Evolutionary conservation across 2,888 invertebrate genomes (phyloP).

Genomic region (Drosophila siamana): DNA sequence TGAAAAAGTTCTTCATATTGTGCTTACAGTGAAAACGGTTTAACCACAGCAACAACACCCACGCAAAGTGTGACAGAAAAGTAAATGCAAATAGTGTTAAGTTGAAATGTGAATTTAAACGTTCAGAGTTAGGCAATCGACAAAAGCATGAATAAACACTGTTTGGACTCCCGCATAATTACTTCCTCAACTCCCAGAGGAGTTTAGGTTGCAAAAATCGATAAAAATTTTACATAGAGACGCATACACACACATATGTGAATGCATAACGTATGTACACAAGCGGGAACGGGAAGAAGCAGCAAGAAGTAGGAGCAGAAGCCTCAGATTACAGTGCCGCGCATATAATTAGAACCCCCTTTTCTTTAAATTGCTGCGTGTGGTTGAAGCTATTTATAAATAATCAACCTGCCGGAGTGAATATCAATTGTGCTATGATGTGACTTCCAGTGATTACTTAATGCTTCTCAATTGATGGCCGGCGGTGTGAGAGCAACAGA

Average conservation of each 20-base stretch:
- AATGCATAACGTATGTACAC: conserved; percentile 17
- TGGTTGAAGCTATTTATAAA: conserved; percentile 29
- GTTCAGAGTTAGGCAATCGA: not conserved
- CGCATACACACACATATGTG: conserved; percentile 36
- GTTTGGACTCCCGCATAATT: conserved; percentile 33
- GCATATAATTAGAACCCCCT: conserved; percentile 49
- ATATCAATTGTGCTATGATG: conserved; percentile 18
- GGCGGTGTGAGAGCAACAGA: conserved; percentile 22
- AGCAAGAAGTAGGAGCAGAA: conserved; percentile 43
- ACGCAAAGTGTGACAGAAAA: conserved; percentile 39
- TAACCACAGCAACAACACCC: conserved; percentile 30
- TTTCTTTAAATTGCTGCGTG: conserved; percentile 5
- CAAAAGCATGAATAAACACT: conserved; percentile 27
- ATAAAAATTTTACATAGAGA: conserved; percentile 60
- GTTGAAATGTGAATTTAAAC: conserved; percentile 33
- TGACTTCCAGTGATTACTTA: conserved; percentile 26
- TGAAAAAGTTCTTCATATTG: conserved; percentile 44
- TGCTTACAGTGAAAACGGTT: conserved; percentile 46
- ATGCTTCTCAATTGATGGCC: conserved; percentile 31
- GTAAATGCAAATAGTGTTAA: conserved; percentile 29
- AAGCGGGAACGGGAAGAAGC: conserved; percentile 33
- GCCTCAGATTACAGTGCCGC: conserved; percentile 51
- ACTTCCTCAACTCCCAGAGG: conserved; percentile 43
- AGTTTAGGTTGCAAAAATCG: conserved; percentile 72
- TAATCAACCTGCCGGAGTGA: conserved; percentile 12